Evolutionary conservation across 1,140 invertebrate species (phyloP), one percentile per base, ranked within the genome.

Genomic region (Gerris buenoi): DNA sequence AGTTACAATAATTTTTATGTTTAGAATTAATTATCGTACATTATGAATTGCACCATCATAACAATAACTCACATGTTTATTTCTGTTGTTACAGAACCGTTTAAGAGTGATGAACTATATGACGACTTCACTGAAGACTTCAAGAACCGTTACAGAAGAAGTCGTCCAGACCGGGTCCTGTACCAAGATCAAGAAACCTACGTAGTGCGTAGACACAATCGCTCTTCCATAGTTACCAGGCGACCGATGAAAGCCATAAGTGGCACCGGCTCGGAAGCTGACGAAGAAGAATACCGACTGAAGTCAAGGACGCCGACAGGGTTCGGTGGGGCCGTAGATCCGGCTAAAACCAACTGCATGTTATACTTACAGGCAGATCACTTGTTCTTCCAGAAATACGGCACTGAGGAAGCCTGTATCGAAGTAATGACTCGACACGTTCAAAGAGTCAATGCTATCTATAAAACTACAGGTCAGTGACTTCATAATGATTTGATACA

Each of bases 371-470:
- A 96, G 79, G 93, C 93, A 1, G 93, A 96, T 80, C 93, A 96
- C 81, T 86, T 94, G 75, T 95, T 95, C 79, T 95, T 88, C 76
- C 84, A 93, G 73, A 88, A 91, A 79, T 93, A 94, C 76, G 90
- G 90, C 28, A 90, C 89, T 15, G 91, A 95, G 74, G 93, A 97
- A 76, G 90, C 92, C 0, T 93, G 92, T 74, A 95, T 97, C 71
- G 92, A 96, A 77, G 90, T 94, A 26, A 95, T 97, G 84, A 95
- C 93, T 0, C 81, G 92, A 64, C 92, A 96, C 75, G 93, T 96
- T 18, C 93, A 97, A 75, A 84, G 91, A 74, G 91, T 95, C 68
- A 96, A 96, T 78, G 83, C 87, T 13, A 96, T 97, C 73, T 97
- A 95, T 76, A 88, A 86, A 77, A 85, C 86, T 65, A 94, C 92